phyloP scores from a whole-genome alignment of 2,113 vertebrate species.

The Maccullochella peelii region DNA sequence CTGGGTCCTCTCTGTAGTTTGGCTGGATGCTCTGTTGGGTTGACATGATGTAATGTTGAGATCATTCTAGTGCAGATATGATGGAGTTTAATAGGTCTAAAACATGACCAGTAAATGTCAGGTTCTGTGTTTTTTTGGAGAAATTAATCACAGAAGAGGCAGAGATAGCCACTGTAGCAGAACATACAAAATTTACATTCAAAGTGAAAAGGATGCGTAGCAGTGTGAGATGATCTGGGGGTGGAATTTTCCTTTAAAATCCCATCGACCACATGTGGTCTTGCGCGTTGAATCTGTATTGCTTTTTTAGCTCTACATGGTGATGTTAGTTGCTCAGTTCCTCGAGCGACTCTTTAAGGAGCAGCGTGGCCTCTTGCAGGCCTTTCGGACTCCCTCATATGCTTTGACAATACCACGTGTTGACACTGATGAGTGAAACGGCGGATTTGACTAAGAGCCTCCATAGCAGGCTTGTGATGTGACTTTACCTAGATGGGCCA shows the following conservation, averaged over 20 bases:
- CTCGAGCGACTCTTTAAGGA: background rate
- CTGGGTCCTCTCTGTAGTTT: background rate
- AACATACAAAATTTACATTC: background rate
- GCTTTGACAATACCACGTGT: slow-evolving; percentile 67
- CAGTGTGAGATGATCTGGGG: background rate
- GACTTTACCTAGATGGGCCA: slow-evolving; percentile 1
- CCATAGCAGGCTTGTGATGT: slow-evolving; percentile 4
- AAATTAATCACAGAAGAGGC: background rate
- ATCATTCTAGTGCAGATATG: slow-evolving; percentile 31
- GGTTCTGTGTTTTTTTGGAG: background rate
- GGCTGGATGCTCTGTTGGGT: background rate
- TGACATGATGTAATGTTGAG: background rate
- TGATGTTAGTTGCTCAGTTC: background rate
- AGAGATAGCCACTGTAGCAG: background rate
- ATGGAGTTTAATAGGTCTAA: background rate
- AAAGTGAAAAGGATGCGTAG: background rate
- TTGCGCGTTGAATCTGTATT: background rate
- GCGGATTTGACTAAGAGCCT: slow-evolving; percentile 50
- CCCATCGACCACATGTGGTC: background rate
- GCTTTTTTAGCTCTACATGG: background rate
- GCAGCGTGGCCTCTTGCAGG: background rate
- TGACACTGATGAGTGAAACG: slow-evolving; percentile 56
- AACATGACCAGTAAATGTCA: background rate
- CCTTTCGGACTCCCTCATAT: slow-evolving; percentile 9
- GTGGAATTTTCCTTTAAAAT: slow-evolving; percentile 27